These are phyloP conservation scores for Drosophila arawakana DNA, from an alignment of 1,140 invertebrate species.

Conservation along the genomic window DNA sequence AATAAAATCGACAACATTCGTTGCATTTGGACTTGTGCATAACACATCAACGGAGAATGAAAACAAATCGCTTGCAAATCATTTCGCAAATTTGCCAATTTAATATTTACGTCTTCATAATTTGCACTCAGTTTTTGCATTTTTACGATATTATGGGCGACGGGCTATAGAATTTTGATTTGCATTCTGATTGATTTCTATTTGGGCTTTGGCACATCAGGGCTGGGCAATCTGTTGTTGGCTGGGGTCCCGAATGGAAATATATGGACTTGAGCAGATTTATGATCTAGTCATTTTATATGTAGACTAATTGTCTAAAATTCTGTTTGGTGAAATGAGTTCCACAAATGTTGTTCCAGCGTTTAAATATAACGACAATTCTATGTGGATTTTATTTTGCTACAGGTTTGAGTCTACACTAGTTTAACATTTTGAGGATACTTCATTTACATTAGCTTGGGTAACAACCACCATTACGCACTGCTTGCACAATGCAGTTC, in stretches of 20 bases:
- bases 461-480: neutral
- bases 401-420: neutral
- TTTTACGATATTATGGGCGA: conserved; percentile 35
- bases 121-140: conserved; percentile 56
- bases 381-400: neutral
- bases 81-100: conserved; percentile 47
- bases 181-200: conserved; percentile 46
- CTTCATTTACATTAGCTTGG: neutral
- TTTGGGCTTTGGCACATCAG: conserved; percentile 34
- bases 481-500: neutral
- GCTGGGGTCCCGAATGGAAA: neutral
- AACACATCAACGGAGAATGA: conserved; percentile 41
- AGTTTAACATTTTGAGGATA: neutral
- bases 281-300: neutral
- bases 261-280: conserved; percentile 6
- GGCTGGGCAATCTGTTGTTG: neutral
- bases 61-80: conserved; percentile 59
- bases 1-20: conserved; percentile 62
- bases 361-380: neutral
- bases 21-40: conserved; percentile 43
- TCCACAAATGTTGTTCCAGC: neutral
- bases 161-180: conserved; percentile 5
- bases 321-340: neutral
- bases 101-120: conserved; percentile 64
- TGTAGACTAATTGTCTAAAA: neutral